Percentiles rank a stretch among this genome's conserved stretches.
Evolutionary conservation across 2,113 vertebrate genomes (phyloP).

Genomic region (Thomomys bottae): DNA sequence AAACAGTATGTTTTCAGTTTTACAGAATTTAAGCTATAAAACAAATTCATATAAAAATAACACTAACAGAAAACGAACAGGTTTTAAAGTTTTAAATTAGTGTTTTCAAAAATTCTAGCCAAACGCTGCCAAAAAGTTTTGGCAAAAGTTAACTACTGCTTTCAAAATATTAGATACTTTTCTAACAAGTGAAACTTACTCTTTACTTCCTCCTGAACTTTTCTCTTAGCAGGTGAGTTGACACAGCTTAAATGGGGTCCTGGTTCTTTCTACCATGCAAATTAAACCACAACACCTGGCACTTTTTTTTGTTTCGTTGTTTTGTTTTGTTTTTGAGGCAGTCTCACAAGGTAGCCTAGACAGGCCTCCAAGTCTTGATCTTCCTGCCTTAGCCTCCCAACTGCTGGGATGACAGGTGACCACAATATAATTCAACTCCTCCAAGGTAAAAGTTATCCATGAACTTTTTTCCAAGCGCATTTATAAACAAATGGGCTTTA

Average conservation of each 20-base stretch:
- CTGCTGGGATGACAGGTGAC: not conserved
- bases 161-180: constrained; percentile 47
- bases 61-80: not conserved
- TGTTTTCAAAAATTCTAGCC: constrained; percentile 49
- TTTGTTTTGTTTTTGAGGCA: not conserved
- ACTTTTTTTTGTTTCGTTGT: too few relatives aligned
- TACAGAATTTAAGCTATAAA: constrained; percentile 33
- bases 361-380: too few relatives aligned
- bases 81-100: not conserved
- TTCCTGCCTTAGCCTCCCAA: too few relatives aligned
- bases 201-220: constrained; percentile 34
- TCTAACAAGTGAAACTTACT: constrained; percentile 58
- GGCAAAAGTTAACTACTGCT: not conserved
- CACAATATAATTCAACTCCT: constrained; percentile 2
- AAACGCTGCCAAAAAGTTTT: constrained; percentile 38
- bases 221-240: constrained; percentile 33
- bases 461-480: constrained; percentile 40
- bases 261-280: constrained; percentile 53
- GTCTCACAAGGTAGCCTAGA: too few relatives aligned
- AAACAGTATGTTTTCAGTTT: constrained; percentile 41
- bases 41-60: constrained; percentile 55
- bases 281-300: constrained; percentile 41
- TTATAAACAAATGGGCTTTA: constrained; percentile 40
- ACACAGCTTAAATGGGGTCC: not conserved
- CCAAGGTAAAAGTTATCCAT: constrained; percentile 14